Conservation (phyloP, 35 echinoderm and acorn worm genomes). For the Amphiura filiformis region DNA sequence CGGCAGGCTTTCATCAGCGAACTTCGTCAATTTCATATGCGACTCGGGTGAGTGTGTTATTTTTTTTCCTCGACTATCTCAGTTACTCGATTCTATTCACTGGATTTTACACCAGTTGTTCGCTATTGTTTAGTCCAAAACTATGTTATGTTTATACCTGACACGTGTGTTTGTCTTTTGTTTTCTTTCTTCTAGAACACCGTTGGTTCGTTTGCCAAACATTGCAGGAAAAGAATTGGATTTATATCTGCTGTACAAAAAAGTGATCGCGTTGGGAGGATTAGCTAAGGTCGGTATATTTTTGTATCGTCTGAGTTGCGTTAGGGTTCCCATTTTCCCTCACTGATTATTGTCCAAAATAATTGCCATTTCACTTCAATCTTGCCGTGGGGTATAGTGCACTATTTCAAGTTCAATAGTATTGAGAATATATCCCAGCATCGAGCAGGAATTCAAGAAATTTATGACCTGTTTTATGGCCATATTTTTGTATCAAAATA, state of each 20-base stretch:
- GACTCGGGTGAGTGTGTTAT: constrained; percentile 71
- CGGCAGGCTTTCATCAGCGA: constrained; percentile 68
- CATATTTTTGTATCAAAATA: not conserved
- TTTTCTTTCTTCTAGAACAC: constrained; percentile 54
- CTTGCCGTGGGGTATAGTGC: not conserved
- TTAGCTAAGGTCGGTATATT: constrained; percentile 63
- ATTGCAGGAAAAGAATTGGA: constrained; percentile 66
- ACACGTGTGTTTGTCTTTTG: constrained; percentile 50
- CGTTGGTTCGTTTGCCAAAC: constrained; percentile 58
- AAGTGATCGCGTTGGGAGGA: constrained; percentile 71
- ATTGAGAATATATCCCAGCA: not conserved
- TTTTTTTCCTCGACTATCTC: constrained; percentile 7
- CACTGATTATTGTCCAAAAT: not conserved
- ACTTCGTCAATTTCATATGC: constrained; percentile 79
- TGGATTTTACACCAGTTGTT: not conserved
- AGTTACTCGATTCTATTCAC: not conserved
- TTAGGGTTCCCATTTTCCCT: not conserved
- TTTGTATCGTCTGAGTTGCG: not conserved
- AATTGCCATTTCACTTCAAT: not conserved
- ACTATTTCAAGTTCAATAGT: not conserved
- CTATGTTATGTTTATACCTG: constrained; percentile 18
- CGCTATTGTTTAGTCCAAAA: constrained; percentile 13
- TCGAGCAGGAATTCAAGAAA: not conserved
- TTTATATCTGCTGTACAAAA: constrained; percentile 80
- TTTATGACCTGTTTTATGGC: not conserved